Evolutionary conservation across 2,113 vertebrate species (phyloP).

Genomic region (Podilymbus podiceps): DNA sequence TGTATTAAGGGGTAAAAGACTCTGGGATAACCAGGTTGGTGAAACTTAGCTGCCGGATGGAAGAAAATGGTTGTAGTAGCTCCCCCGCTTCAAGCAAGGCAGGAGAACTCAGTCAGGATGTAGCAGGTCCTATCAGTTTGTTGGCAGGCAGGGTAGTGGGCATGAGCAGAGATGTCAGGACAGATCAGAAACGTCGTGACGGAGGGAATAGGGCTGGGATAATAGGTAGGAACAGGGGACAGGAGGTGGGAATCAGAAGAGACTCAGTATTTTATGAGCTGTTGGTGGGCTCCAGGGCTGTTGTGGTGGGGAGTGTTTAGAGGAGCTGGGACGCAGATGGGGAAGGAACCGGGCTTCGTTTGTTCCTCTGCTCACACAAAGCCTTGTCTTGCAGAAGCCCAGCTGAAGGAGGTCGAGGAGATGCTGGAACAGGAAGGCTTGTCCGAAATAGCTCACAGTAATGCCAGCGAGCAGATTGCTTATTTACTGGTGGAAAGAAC

Average conservation of each 20-base stretch:
- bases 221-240: background rate
- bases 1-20: background rate
- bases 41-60: background rate
- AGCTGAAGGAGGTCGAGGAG: conserved; percentile 85
- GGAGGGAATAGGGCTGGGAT: background rate
- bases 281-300: background rate
- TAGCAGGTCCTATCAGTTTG: background rate
- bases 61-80: background rate
- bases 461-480: conserved; percentile 82
- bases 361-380: background rate
- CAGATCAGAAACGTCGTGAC: background rate
- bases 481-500: conserved; percentile 85
- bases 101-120: background rate
- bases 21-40: background rate
- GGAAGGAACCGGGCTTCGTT: background rate
- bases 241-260: background rate
- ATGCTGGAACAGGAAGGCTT: conserved; percentile 86
- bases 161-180: background rate
- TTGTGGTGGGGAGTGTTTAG: background rate
- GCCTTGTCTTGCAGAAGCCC: conserved; percentile 73
- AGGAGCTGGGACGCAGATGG: background rate
- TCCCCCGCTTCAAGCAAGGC: background rate
- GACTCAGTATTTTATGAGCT: background rate
- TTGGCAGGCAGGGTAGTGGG: background rate
- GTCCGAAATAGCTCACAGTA: conserved; percentile 78